phyloP scores from a whole-genome alignment of 2,888 invertebrate species.

The Xestia xanthographa region DNA sequence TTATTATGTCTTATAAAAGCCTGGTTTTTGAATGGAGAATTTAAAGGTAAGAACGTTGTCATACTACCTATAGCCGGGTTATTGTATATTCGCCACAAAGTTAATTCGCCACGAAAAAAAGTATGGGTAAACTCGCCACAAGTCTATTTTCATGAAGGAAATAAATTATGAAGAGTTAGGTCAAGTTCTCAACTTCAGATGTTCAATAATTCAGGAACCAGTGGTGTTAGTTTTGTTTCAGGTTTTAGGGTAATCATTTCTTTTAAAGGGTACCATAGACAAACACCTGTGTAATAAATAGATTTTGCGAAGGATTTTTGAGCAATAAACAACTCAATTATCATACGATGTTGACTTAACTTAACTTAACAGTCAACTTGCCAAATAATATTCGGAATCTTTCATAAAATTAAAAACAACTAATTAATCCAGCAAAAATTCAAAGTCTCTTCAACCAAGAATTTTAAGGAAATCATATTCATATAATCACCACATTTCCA shows the following conservation, averaged over 20 bases:
- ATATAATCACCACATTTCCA: constrained; percentile 34
- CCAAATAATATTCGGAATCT: neutral
- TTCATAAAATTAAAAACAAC: neutral
- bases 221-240: neutral
- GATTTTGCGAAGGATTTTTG: neutral
- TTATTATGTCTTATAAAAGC: constrained; percentile 2
- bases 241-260: neutral
- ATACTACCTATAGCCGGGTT: too few relatives aligned
- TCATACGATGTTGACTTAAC: neutral
- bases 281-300: neutral
- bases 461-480: neutral
- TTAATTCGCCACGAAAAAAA: too few relatives aligned
- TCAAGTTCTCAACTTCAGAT: neutral
- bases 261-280: neutral
- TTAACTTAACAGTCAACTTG: neutral
- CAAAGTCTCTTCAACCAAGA: neutral
- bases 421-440: too few relatives aligned
- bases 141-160: too few relatives aligned
- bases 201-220: neutral
- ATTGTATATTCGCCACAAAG: too few relatives aligned
- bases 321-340: neutral
- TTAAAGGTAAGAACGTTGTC: neutral
- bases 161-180: too few relatives aligned
- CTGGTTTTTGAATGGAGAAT: neutral
- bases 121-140: too few relatives aligned